Evolutionary conservation across 2,888 invertebrate species (phyloP).

Genomic region (Graphium colonna): DNA sequence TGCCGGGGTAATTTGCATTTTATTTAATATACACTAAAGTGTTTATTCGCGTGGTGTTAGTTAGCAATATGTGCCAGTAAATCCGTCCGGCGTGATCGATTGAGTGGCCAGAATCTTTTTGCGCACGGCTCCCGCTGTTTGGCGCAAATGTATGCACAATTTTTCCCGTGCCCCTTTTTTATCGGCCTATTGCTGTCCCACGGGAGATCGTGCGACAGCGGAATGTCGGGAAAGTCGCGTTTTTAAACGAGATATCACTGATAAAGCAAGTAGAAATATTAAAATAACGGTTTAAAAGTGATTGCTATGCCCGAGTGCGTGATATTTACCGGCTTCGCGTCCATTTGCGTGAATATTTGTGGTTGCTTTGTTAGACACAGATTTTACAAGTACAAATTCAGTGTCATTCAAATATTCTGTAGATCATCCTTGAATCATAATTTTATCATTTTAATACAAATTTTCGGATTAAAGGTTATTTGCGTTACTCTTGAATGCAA

Average conservation of each 20-base stretch:
- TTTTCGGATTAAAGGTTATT: too few species aligned
- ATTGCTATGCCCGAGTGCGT: background rate
- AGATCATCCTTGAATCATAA: too few species aligned
- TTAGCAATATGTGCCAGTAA: constrained; percentile 20
- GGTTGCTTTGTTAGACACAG: too few species aligned
- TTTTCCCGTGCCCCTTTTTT: constrained; percentile 19
- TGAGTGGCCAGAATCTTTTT: constrained; percentile 27
- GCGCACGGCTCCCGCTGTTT: constrained; percentile 23
- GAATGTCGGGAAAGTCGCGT: constrained; percentile 16
- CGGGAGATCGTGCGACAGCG: constrained; percentile 15
- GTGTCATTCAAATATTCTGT: too few species aligned
- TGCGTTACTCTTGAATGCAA: too few species aligned
- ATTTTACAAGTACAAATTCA: too few species aligned
- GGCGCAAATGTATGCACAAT: constrained; percentile 24
- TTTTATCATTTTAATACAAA: too few species aligned
- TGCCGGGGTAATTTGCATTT: constrained; percentile 11
- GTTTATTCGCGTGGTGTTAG: constrained; percentile 13
- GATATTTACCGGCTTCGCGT: too few species aligned
- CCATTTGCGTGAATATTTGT: background rate
- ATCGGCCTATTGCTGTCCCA: constrained; percentile 22
- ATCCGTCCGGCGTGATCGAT: constrained; percentile 38
- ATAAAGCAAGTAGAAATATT: constrained; percentile 18
- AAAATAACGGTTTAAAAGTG: constrained; percentile 6
- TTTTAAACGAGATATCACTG: constrained; percentile 23
- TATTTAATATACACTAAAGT: constrained; percentile 4